phyloP scores from a whole-genome alignment of 1,140 invertebrate species.

The Saxidomus purpurata region DNA sequence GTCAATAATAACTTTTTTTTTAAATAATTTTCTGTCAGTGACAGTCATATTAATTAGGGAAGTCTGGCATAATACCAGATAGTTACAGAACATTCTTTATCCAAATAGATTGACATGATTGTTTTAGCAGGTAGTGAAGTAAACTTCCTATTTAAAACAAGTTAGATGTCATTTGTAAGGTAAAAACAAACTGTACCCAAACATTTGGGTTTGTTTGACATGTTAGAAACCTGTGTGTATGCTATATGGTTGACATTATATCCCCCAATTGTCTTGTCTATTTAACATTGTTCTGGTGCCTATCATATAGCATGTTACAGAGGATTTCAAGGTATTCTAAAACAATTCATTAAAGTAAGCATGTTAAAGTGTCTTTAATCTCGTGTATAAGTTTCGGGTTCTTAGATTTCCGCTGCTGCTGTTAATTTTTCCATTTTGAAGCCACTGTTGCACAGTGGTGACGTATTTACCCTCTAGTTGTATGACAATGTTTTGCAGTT shows the following conservation, averaged over 20 bases:
- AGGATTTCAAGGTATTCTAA: neutral
- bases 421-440: too few species aligned
- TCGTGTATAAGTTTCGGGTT: too few species aligned
- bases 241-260: neutral
- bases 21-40: too few species aligned
- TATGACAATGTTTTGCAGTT: too few species aligned
- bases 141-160: neutral
- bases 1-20: too few species aligned
- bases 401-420: too few species aligned
- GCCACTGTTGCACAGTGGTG: too few species aligned
- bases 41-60: too few species aligned
- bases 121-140: neutral
- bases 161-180: constrained; percentile 11
- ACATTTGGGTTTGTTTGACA: constrained; percentile 50
- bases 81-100: neutral
- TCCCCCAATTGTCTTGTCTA: constrained; percentile 12
- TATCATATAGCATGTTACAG: neutral
- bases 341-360: neutral
- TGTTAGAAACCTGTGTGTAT: constrained; percentile 14
- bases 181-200: constrained; percentile 1
- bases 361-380: too few species aligned
- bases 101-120: neutral
- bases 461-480: too few species aligned
- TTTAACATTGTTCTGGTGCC: neutral
- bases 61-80: too few species aligned